These are phyloP conservation scores for Papilio aristodemus DNA, from an alignment of 1,140 invertebrate species.

Conservation along the genomic window DNA sequence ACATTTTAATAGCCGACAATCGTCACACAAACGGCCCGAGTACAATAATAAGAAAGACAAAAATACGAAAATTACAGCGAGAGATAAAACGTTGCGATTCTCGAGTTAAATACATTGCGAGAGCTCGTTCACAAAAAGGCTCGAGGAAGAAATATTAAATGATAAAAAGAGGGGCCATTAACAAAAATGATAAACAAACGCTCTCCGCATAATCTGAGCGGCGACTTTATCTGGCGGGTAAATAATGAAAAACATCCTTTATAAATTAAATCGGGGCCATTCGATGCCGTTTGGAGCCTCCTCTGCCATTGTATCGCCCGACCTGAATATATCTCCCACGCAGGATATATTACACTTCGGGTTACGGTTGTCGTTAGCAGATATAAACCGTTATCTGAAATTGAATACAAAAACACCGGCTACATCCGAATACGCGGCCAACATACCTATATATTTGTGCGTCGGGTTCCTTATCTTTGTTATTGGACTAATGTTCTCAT, in stretches of 20 bases:
- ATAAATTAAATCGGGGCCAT: slow-evolving; percentile 45
- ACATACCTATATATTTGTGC: not conserved
- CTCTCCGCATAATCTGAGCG: slow-evolving; percentile 36
- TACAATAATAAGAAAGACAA: not conserved
- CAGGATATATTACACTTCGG: slow-evolving; percentile 2
- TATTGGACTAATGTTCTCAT: not conserved
- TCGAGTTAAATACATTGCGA: slow-evolving; percentile 21
- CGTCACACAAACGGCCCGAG: not conserved
- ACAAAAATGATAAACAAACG: slow-evolving; percentile 26
- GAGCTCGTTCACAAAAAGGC: slow-evolving; percentile 8
- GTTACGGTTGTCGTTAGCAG: slow-evolving; percentile 1
- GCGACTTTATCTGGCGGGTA: slow-evolving; percentile 43
- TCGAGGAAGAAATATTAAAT: slow-evolving; percentile 18
- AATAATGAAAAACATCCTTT: slow-evolving; percentile 52
- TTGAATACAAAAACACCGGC: not conserved
- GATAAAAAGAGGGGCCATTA: slow-evolving; percentile 27
- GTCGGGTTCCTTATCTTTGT: slow-evolving; percentile 1
- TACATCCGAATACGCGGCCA: not conserved
- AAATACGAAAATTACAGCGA: not conserved
- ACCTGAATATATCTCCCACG: not conserved
- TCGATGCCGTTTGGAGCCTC: slow-evolving; percentile 31
- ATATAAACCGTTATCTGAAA: slow-evolving; percentile 20
- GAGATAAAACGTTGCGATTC: slow-evolving; percentile 18
- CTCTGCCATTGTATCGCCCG: not conserved
- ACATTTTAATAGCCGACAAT: slow-evolving; percentile 7